Conservation (phyloP, 2,888 invertebrate species). For the Cylloceria caligata region DNA sequence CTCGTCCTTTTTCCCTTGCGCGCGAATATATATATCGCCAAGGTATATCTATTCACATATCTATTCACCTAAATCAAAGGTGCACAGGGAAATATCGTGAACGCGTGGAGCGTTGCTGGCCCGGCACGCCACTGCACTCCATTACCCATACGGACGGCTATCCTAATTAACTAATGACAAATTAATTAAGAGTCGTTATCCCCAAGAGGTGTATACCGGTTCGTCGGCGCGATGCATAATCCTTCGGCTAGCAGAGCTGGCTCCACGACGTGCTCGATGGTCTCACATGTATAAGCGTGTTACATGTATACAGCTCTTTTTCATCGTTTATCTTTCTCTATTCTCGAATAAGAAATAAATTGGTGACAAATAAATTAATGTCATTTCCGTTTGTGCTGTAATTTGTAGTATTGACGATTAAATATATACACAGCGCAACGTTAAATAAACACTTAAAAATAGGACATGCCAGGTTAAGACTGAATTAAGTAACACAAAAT, state of each 20-base stretch:
- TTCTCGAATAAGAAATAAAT: conserved; percentile 1
- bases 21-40: conserved; percentile 45
- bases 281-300: conserved; percentile 5
- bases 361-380: neutral
- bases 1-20: conserved; percentile 40
- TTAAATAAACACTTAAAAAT: too few relatives aligned
- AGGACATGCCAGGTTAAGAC: too few relatives aligned
- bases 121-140: conserved; percentile 70
- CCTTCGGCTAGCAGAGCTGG: conserved; percentile 16
- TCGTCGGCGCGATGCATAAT: conserved; percentile 62
- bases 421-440: too few relatives aligned
- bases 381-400: neutral
- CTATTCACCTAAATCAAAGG: conserved; percentile 68
- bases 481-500: too few relatives aligned
- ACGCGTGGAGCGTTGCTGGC: conserved; percentile 50
- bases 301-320: neutral
- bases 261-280: conserved; percentile 3
- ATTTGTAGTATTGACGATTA: neutral
- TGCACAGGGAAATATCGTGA: conserved; percentile 62
- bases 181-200: conserved; percentile 76
- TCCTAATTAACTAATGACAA: conserved; percentile 77
- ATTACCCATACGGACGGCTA: conserved; percentile 70
- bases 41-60: conserved; percentile 59
- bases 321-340: neutral
- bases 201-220: conserved; percentile 72